Base-by-base conservation (phyloP, 2,888 invertebrate species). In the Piscicola geometra region DNA sequence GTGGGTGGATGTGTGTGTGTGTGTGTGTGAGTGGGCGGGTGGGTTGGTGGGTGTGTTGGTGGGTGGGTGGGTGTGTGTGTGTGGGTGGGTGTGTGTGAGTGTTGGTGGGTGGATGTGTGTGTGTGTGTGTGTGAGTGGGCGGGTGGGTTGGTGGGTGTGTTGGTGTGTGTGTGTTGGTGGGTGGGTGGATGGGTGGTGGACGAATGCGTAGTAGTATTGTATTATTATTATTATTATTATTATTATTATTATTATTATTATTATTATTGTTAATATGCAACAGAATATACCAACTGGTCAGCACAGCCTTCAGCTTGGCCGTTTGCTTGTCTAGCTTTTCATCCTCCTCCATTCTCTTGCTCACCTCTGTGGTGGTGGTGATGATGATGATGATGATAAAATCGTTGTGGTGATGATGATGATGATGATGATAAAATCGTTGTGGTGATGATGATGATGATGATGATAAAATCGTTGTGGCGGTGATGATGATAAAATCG, bases 301-400 rank as follows among this genome's bases (percentile, higher is more conserved):
- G 75, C 21, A 78, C 52, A 21, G 68, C 35, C 41, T 78, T 77
- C 18, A 78, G 71, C 28, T 69, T 35, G 33, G 47, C 28, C 1
- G 71, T 66, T 1, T 70, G 50, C n/a, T 56, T 30, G 32, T 50
- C 71, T 35, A 56, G 69, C 35, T 50, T 47, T 52, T 77, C 71
- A 36, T 84, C 83, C 35, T 80, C 78, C 33, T 79, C 79, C 75
- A 83, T 82, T 76, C 81, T 83, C 69, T 80, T 79, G 80, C 83
- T 82, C 81, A 84, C 83, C 12, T 80, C 84, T 84, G 80, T 21
- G 80, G 41, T 41, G 41, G 41, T 41, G 35, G 25, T 30, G 60
- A 12, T 75, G 12, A 47, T 15, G 9, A 21, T 47, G 12, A 47
- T 47, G 21, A 47, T 47, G 50, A 15, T 47, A 15, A 47, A 47